A percentile compares a stretch with the other conserved stretches of the same genome.
phyloP scores from a whole-genome alignment of 2,888 invertebrate genomes.

The Trypoxylon attenuatum region DNA sequence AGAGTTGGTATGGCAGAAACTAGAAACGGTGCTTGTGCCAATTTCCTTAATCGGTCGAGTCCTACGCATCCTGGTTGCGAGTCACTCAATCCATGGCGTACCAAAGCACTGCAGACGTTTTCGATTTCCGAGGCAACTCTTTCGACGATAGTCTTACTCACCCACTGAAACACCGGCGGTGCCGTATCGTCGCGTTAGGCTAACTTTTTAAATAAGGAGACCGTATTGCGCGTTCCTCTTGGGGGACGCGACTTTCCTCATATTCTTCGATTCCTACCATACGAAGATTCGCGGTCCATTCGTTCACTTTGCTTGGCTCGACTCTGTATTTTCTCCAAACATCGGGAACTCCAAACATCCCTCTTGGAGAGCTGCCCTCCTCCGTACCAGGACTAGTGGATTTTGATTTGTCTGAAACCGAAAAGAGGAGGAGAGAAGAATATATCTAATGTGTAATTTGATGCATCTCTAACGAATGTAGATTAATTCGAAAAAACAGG shows the following conservation, averaged over 20 bases:
- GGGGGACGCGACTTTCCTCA: not conserved
- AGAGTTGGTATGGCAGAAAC: constrained; percentile 78
- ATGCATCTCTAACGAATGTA: not conserved
- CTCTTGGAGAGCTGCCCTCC: constrained; percentile 74
- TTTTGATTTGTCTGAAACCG: constrained; percentile 64
- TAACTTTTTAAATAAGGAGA: not conserved
- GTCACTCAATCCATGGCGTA: constrained; percentile 82
- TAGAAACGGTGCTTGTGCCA: constrained; percentile 78
- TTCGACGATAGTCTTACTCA: constrained; percentile 87
- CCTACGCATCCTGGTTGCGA: constrained; percentile 83
- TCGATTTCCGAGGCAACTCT: constrained; percentile 85
- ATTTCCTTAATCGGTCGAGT: constrained; percentile 84
- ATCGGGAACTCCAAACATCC: constrained; percentile 73
- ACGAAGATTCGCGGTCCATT: constrained; percentile 87
- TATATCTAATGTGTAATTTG: constrained; percentile 4
- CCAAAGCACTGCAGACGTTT: constrained; percentile 82
- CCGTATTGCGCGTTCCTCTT: not conserved
- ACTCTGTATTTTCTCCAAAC: constrained; percentile 81
- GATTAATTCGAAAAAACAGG: not conserved
- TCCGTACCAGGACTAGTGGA: constrained; percentile 73
- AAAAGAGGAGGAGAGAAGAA: constrained; percentile 6
- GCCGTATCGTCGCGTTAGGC: not conserved
- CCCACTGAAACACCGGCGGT: constrained; percentile 90
- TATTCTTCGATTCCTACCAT: constrained; percentile 75
- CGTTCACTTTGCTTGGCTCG: constrained; percentile 82